phyloP scores from a whole-genome alignment of 2,797 vertebrate genomes.

The Parambassis ranga region DNA sequence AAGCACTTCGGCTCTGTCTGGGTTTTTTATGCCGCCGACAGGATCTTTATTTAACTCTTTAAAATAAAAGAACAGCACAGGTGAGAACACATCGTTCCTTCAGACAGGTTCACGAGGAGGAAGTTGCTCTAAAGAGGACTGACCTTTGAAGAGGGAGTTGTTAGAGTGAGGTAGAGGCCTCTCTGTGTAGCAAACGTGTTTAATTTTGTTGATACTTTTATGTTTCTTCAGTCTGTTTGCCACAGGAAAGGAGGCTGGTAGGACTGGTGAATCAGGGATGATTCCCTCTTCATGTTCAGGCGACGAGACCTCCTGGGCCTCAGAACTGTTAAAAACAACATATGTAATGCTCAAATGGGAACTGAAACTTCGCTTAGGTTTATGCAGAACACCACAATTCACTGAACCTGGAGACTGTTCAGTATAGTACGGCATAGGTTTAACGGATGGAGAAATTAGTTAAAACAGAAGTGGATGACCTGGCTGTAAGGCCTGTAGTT shows the following conservation, averaged over 20 bases:
- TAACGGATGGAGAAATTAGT: neutral
- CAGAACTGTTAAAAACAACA: conserved; percentile 32
- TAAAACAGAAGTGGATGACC: conserved; percentile 3
- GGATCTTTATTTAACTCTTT: conserved; percentile 40
- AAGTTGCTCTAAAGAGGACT: neutral
- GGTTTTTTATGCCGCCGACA: conserved; percentile 34
- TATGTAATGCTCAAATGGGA: conserved; percentile 3
- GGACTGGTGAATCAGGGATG: conserved; percentile 90
- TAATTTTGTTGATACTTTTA: conserved; percentile 71
- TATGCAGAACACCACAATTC: neutral
- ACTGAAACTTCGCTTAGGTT: conserved; percentile 15
- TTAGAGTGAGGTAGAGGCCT: conserved; percentile 60
- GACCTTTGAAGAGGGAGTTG: conserved; percentile 54
- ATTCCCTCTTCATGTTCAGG: conserved; percentile 83
- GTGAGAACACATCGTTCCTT: neutral
- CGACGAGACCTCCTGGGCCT: conserved; percentile 48
- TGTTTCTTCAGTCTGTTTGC: conserved; percentile 85
- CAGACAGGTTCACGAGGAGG: neutral
- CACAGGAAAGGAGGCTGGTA: conserved; percentile 80
- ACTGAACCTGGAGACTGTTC: neutral
- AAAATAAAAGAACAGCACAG: neutral
- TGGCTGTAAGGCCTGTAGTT: too few relatives aligned
- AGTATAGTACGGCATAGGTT: neutral
- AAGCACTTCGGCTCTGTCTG: conserved; percentile 75
- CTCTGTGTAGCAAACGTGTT: conserved; percentile 82